Percentiles rank a stretch among this genome's conserved stretches.
Conservation (phyloP, 2,797 vertebrate genomes). For the Muraenolepis orangiensis region DNA sequence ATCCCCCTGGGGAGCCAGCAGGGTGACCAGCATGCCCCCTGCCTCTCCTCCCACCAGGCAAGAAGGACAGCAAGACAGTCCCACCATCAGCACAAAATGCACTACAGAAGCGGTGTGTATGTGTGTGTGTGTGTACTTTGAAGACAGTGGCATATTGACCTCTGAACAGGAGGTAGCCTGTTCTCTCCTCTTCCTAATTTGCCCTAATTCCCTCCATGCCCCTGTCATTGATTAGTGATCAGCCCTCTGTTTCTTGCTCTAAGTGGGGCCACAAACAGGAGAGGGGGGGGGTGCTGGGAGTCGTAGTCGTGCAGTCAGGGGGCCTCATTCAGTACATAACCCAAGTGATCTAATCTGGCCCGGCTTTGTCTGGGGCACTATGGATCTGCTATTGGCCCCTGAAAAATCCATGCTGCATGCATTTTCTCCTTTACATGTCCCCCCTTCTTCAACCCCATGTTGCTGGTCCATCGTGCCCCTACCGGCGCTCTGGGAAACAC, state of each 20-base stretch:
- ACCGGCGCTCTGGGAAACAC: not conserved
- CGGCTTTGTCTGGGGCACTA: conserved; percentile 29
- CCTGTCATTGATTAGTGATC: conserved; percentile 78
- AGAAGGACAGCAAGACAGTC: conserved; percentile 32
- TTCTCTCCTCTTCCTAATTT: conserved; percentile 73
- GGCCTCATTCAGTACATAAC: conserved; percentile 24
- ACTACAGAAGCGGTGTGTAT: conserved; percentile 37
- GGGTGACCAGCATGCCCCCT: conserved; percentile 15
- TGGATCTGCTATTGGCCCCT: conserved; percentile 16
- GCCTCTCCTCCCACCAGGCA: conserved; percentile 29
- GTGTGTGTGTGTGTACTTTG: conserved; percentile 20
- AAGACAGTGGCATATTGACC: conserved; percentile 64
- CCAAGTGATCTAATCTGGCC: conserved; percentile 45
- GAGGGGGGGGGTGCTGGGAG: conserved; percentile 6
- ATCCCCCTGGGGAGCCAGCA: conserved; percentile 31
- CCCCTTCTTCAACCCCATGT: not conserved
- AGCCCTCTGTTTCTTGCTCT: conserved; percentile 58
- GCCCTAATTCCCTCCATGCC: conserved; percentile 76
- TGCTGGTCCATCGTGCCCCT: not conserved
- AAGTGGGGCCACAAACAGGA: conserved; percentile 55
- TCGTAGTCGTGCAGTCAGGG: not conserved
- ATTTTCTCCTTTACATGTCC: not conserved
- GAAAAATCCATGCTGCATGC: conserved; percentile 14
- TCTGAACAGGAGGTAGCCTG: conserved; percentile 60
- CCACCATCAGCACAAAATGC: conserved; percentile 55